Conservation (phyloP, 1,140 invertebrate genomes). For the Euwallacea similis region DNA sequence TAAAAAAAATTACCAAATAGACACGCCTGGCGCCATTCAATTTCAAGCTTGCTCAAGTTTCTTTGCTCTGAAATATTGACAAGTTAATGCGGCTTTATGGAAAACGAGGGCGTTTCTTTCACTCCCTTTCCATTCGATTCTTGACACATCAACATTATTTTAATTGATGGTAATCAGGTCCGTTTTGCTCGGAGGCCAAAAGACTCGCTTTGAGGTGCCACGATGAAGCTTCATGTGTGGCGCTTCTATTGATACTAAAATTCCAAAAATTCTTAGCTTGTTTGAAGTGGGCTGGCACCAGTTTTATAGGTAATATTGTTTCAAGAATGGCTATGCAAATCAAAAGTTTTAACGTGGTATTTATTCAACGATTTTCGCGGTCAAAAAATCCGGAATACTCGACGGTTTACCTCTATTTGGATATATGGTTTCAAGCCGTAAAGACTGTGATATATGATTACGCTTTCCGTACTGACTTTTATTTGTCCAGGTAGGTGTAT, state of each 20-base stretch:
- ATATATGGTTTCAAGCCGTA: neutral
- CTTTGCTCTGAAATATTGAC: neutral
- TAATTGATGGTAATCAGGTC: neutral
- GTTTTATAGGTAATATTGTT: neutral
- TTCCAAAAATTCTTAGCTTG: neutral
- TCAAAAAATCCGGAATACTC: neutral
- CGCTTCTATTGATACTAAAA: neutral
- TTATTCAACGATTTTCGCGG: neutral
- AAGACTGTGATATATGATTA: neutral
- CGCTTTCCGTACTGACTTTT: neutral
- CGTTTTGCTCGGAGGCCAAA: neutral
- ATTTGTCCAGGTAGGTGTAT: slow-evolving; percentile 4
- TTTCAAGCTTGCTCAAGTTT: neutral
- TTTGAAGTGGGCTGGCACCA: neutral
- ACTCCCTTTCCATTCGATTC: neutral
- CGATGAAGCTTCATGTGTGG: neutral
- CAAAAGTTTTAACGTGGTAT: neutral
- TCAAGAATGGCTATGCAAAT: neutral
- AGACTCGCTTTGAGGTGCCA: neutral
- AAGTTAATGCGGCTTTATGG: neutral
- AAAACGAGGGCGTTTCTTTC: neutral
- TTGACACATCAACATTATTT: neutral
- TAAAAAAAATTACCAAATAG: neutral
- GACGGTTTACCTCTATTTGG: neutral
- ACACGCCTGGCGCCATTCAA: neutral